Percentiles rank a stretch among this genome's conserved stretches.
Evolutionary conservation across 2,113 vertebrate genomes (phyloP).

Genomic region (Cacatua alba): DNA sequence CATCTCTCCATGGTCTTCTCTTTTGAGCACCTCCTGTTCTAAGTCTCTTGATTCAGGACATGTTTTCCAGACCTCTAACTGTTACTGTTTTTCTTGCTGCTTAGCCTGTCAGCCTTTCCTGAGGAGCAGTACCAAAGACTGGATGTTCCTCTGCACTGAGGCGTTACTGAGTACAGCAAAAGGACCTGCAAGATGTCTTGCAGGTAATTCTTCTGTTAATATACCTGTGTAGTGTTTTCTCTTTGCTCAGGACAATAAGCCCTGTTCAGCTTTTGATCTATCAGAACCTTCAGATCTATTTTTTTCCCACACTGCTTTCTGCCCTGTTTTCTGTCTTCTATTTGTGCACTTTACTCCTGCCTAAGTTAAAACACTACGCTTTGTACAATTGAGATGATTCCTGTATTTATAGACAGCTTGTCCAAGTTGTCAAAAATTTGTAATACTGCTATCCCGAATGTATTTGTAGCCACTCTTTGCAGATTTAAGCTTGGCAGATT

Average conservation of each 20-base stretch:
- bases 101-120: neutral
- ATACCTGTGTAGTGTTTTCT: neutral
- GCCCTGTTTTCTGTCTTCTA: neutral
- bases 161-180: neutral
- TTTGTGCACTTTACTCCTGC: neutral
- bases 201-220: neutral
- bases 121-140: neutral
- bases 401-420: constrained; percentile 38
- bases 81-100: neutral
- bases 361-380: neutral
- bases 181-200: neutral
- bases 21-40: neutral
- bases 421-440: constrained; percentile 55
- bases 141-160: neutral
- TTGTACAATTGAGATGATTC: neutral
- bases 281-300: neutral
- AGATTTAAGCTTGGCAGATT: constrained; percentile 62
- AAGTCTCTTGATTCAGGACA: neutral
- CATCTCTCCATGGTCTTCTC: neutral
- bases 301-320: neutral
- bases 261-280: neutral
- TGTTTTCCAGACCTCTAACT: neutral
- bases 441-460: constrained; percentile 1
- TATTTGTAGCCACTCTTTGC: neutral
- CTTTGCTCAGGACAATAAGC: neutral